Conservation (phyloP, 2,888 invertebrate species). For the Apotomis capreana region DNA sequence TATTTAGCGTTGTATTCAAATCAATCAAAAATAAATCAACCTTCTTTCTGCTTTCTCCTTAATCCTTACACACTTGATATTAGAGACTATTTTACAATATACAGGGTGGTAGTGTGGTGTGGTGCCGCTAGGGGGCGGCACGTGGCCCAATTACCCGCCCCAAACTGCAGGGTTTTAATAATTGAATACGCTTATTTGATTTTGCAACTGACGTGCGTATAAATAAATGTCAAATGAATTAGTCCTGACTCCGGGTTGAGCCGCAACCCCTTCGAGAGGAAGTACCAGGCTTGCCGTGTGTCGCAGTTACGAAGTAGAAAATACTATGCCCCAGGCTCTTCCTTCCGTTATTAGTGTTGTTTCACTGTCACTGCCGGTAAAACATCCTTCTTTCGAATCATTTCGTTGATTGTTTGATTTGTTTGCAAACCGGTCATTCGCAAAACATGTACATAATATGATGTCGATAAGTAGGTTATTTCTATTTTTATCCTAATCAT, state of each 20-base stretch:
- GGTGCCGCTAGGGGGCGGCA: slow-evolving; percentile 59
- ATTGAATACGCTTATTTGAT: slow-evolving; percentile 78
- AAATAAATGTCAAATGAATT: slow-evolving; percentile 43
- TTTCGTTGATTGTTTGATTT: too few relatives aligned
- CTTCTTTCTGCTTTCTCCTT: slow-evolving; percentile 2
- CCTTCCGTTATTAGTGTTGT: too few relatives aligned
- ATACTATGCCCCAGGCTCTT: background rate
- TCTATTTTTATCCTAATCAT: too few relatives aligned
- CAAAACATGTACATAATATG: too few relatives aligned
- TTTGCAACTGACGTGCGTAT: slow-evolving; percentile 69
- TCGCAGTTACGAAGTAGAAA: background rate
- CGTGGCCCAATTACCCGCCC: slow-evolving; percentile 75
- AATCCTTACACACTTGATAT: background rate
- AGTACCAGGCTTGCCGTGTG: background rate
- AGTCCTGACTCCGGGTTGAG: slow-evolving; percentile 28
- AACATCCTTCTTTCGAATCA: too few relatives aligned
- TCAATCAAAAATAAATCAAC: slow-evolving; percentile 54
- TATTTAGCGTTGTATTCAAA: slow-evolving; percentile 54
- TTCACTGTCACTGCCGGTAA: too few relatives aligned
- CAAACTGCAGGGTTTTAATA: slow-evolving; percentile 67
- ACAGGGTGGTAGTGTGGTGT: slow-evolving; percentile 28
- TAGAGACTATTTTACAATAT: slow-evolving; percentile 32
- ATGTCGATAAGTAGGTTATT: too few relatives aligned
- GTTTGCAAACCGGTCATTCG: too few relatives aligned
- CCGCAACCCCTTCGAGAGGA: slow-evolving; percentile 4